Conservation (phyloP, 1,140 invertebrate species). For the Calosoma granatense region DNA sequence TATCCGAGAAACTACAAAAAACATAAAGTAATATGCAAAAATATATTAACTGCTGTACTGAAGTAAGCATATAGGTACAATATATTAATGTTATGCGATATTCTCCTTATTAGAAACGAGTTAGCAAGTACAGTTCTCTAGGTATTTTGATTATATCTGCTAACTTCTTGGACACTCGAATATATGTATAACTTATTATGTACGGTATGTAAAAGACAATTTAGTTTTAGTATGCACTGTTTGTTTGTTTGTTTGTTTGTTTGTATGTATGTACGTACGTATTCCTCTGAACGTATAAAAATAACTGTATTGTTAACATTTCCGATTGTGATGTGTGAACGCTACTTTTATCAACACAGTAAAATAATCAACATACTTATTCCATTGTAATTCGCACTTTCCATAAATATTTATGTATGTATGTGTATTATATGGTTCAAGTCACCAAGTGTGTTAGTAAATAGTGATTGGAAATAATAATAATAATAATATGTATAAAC, state of each 20-base stretch:
- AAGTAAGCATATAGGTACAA: slow-evolving; percentile 7
- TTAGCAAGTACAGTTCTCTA: slow-evolving; percentile 1
- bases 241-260: too few species aligned
- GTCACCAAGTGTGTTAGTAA: too few species aligned
- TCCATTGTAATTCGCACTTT: not conserved
- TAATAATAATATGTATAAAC: too few species aligned
- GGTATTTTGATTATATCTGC: slow-evolving; percentile 5
- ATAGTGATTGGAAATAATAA: too few species aligned
- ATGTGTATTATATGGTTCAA: too few species aligned
- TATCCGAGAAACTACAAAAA: slow-evolving; percentile 8
- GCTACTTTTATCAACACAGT: slow-evolving; percentile 4
- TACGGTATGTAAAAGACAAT: not conserved
- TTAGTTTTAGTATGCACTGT: not conserved
- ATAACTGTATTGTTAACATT: not conserved
- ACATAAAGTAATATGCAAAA: slow-evolving; percentile 6
- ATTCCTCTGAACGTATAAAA: slow-evolving; percentile 3
- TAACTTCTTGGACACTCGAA: slow-evolving; percentile 1
- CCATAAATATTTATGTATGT: too few species aligned
- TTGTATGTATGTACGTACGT: too few species aligned
- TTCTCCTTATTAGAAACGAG: not conserved
- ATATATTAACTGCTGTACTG: slow-evolving; percentile 6
- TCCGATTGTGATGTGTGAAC: not conserved
- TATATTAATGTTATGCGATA: slow-evolving; percentile 1
- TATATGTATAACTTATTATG: not conserved
- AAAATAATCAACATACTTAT: not conserved